Evolutionary conservation across 2,888 invertebrate genomes (phyloP), one percentile per base, ranked within the genome.

Genomic region (Tinea pellionella): DNA sequence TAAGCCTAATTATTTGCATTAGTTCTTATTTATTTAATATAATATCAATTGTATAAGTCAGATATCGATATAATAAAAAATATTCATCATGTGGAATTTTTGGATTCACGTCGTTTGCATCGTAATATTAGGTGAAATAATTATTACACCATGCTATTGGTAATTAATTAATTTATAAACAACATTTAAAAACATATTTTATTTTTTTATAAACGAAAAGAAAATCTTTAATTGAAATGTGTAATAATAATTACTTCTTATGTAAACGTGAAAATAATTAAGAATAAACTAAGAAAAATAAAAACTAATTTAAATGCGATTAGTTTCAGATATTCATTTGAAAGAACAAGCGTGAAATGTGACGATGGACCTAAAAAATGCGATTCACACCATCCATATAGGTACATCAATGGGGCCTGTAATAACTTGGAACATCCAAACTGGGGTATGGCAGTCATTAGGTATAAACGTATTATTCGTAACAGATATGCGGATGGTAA

Each of bases 401-500:
- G 61, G 53, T 37, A 92, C 0, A 88, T 92, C 64, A 96, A 97
- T 73, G 97, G 97, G 0, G 92, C 94, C 1, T 97, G 97, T 74
- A 97, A 97, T 77, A 96, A 97, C 77, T 76, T 93, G 60, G 83
- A 90, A 63, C 89, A 93, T 67, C 94, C 96, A 0, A 89, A 90
- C 43, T 90, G 93, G 88, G 97, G 96, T 43, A 87, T 89, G 61
- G 89, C 92, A 1, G 90, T 91, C 66, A 90, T 90, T 0, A 88
- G 88, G 8, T 91, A 90, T 65, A 81, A 78, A 15, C 78, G 92
- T 63, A 73, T 91, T 7, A 63, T 90, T 43, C 86, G 88, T 0
- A 75, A 90, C 0, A 85, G 80, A 62, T 91, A 90, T 69, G 85
- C 81, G 47, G 90, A 91, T 72, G 89, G 90, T 90, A 73, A 74